A percentile compares a stretch with the other conserved stretches of the same genome.
phyloP scores from a whole-genome alignment of 2,888 invertebrate genomes.

The Epinotia brunnichana region DNA sequence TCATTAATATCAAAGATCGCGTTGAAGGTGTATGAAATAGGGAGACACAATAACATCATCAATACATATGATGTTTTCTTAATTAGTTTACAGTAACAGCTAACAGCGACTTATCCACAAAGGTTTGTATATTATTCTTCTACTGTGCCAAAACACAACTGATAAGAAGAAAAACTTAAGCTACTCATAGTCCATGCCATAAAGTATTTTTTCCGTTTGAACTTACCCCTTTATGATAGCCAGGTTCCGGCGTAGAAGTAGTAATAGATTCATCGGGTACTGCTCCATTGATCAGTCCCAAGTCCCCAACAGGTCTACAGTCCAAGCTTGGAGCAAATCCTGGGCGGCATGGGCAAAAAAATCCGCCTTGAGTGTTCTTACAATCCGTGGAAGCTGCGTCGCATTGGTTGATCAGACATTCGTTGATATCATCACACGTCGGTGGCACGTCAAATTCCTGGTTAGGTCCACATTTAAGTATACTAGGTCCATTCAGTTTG shows the following conservation, averaged over 20 bases:
- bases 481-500: conserved; percentile 91
- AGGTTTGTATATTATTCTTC: no score
- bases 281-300: conserved; percentile 94
- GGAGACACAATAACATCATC: no score
- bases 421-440: conserved; percentile 95
- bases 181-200: background rate
- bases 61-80: no score
- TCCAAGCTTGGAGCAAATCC: conserved; percentile 94
- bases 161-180: no score
- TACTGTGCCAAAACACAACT: no score
- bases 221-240: conserved; percentile 91
- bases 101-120: no score
- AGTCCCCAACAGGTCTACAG: conserved; percentile 94
- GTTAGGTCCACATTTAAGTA: conserved; percentile 92
- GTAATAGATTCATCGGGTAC: conserved; percentile 95
- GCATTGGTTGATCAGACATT: conserved; percentile 94
- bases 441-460: conserved; percentile 93
- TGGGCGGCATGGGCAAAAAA: conserved; percentile 93
- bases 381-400: conserved; percentile 96
- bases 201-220: background rate
- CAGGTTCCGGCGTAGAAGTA: conserved; percentile 91
- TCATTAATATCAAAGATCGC: no score
- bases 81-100: no score
- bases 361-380: conserved; percentile 93
- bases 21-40: no score